A percentile compares a stretch with the other conserved stretches of the same genome.
phyloP scores from a whole-genome alignment of 2,797 vertebrate species.

The Leuciscus waleckii region DNA sequence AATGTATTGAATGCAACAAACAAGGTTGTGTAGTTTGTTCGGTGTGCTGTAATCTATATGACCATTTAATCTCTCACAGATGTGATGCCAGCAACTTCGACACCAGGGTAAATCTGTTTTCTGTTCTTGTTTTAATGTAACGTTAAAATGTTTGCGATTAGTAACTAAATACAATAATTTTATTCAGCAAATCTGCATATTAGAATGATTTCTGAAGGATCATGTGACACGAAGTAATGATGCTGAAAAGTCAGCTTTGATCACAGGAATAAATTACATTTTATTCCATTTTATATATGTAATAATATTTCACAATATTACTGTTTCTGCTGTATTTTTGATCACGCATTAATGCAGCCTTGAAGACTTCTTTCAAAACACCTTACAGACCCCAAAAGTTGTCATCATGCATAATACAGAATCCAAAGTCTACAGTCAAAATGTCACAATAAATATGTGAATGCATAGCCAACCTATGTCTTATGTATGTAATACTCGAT shows the following conservation, averaged over 20 bases:
- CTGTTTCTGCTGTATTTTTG: background rate
- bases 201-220: background rate
- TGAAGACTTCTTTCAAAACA: too few species aligned
- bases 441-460: background rate
- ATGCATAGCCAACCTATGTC: background rate
- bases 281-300: background rate
- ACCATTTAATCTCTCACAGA: slow-evolving; percentile 18
- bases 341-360: too few species aligned
- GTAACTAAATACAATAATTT: background rate
- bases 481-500: background rate
- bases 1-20: background rate
- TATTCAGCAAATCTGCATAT: background rate
- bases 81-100: slow-evolving; percentile 11
- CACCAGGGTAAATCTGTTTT: slow-evolving; percentile 22
- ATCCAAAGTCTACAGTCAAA: background rate
- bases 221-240: background rate
- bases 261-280: background rate
- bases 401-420: background rate
- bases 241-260: too few species aligned
- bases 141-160: background rate
- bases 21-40: background rate
- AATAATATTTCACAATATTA: background rate
- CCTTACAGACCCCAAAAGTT: background rate
- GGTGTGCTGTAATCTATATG: background rate
- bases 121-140: background rate